These are phyloP conservation scores for Amiota minor DNA, from an alignment of 2,888 invertebrate species.

Conservation along the genomic window DNA sequence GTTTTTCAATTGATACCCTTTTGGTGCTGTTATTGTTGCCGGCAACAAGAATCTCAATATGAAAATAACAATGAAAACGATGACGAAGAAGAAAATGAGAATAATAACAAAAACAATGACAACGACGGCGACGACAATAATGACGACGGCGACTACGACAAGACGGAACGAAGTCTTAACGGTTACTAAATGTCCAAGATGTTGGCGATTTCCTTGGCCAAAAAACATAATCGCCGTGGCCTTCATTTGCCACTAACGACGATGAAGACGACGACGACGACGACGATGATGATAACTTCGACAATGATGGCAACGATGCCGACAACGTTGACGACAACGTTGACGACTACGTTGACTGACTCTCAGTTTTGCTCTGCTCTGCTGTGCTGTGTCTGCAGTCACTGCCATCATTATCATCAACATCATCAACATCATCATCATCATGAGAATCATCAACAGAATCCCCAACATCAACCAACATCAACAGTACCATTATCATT, in stretches of 20 bases:
- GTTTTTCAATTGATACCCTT: neutral
- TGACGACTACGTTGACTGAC: constrained; percentile 32
- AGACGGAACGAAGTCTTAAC: constrained; percentile 68
- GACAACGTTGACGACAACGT: constrained; percentile 24
- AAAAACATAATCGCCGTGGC: constrained; percentile 53
- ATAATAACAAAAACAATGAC: too few species aligned
- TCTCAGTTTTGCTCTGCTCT: constrained; percentile 5
- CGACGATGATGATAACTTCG: constrained; percentile 13
- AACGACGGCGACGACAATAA: constrained; percentile 35
- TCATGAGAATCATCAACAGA: constrained; percentile 35
- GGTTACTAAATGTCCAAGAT: constrained; percentile 68
- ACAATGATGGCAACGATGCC: constrained; percentile 1
- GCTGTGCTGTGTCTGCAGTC: neutral
- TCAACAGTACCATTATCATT: constrained; percentile 33
- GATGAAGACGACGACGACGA: neutral
- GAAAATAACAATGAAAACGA: too few species aligned
- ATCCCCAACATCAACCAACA: constrained; percentile 26
- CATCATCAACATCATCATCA: constrained; percentile 20
- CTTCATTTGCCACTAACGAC: constrained; percentile 49
- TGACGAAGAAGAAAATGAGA: too few species aligned
- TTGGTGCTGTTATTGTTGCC: neutral
- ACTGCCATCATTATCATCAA: constrained; percentile 33
- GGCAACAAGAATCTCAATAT: too few species aligned
- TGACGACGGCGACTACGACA: constrained; percentile 51
- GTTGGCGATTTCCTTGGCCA: constrained; percentile 57